Evolutionary conservation across 1,140 invertebrate genomes (phyloP), one percentile per base, ranked within the genome.

Genomic region (Heliothis virescens): DNA sequence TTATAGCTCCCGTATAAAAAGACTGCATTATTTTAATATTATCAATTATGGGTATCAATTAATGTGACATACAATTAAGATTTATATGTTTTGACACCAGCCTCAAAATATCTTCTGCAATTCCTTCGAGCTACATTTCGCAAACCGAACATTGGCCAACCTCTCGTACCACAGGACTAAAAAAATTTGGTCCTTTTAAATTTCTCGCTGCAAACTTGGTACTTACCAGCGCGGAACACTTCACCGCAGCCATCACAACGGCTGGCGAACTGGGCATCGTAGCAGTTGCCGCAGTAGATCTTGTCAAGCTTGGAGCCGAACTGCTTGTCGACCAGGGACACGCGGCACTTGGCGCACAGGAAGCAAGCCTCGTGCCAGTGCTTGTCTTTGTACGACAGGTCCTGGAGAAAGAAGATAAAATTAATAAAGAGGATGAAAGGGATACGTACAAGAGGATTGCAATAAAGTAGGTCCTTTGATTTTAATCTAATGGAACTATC

Each of bases 291-390:
- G 95, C 99, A 99, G 95, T 99, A 99, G 95, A 99, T 99, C 95
- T 99, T 98, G 93, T 98, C 98, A 82, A 97, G 96, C 95, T 99
- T 99, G 88, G 98, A 98, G 85, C 99, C 99, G 93, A 99, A 99
- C 92, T 99, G 99, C 96, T 99, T 99, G 96, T 99, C 99, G 73
- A 99, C 99, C 91, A 99, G 96, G 67, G 98, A 99, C 84, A 99
- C 97, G 93, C 98, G 97, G 95, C 99, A 99, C 95, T 99, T 99
- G 95, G 97, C 97, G 96, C 99, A 99, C 88, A 99, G 96, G 97
- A 99, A 99, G 94, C 99, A 99, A 55, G 97, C 97, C 95, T 99
- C 99, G 95, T 99, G 99, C 99, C 99, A 99, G 94, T 99, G 99
- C 95, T 99, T 99, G 94, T 99, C 99, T 96, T 99, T 99, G 97